Evolutionary conservation across 64 coral and sea anemone genomes (phyloP).

Genomic region (Trachythela sp.): DNA sequence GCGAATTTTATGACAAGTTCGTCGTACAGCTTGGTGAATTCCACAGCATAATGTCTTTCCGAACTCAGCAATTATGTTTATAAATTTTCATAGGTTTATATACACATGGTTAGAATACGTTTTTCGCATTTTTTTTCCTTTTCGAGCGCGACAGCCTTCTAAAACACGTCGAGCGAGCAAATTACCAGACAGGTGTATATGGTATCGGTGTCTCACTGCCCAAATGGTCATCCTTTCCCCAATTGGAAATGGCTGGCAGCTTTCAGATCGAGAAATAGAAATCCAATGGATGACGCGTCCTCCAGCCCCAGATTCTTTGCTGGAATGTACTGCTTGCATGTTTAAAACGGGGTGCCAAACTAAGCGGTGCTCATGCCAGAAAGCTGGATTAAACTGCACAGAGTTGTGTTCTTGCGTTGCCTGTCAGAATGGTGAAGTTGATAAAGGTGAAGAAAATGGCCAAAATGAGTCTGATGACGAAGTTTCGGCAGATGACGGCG

Average conservation of each 20-base stretch:
- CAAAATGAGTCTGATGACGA: no score
- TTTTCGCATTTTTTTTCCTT: no score
- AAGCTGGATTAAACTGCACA: neutral
- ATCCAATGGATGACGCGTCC: neutral
- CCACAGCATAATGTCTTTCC: neutral
- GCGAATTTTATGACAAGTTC: neutral
- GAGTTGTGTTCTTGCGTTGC: neutral
- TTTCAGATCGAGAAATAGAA: neutral
- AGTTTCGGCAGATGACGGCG: conserved; percentile 10
- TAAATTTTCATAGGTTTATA: no score
- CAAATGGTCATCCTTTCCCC: neutral
- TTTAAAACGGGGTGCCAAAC: neutral
- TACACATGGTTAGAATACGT: no score
- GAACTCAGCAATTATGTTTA: no score
- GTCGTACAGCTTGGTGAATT: neutral
- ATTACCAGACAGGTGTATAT: conserved; percentile 5
- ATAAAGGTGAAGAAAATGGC: neutral
- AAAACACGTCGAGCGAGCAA: neutral
- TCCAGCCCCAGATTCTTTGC: conserved; percentile 11
- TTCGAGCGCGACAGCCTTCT: neutral
- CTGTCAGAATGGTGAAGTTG: neutral
- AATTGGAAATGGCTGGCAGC: neutral
- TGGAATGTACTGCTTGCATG: neutral
- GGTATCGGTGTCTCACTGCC: neutral
- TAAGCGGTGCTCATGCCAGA: neutral